Evolutionary conservation across 1,140 invertebrate genomes (phyloP).

Genomic region (Physella acuta): DNA sequence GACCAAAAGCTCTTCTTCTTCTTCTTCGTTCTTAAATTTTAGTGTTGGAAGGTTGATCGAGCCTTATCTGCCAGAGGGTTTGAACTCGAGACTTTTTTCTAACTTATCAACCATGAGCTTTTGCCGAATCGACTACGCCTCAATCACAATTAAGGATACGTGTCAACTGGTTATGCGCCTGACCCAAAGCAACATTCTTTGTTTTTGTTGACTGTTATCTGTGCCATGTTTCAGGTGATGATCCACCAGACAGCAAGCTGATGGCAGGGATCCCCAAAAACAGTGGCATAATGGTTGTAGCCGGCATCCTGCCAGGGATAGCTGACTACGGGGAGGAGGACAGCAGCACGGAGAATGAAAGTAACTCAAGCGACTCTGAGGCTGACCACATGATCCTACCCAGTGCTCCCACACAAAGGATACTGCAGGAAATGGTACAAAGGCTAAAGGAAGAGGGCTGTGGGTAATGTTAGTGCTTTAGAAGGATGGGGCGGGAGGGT

Average conservation of each 20-base stretch:
- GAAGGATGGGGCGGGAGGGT: too few species aligned
- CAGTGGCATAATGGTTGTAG: slow-evolving; percentile 6
- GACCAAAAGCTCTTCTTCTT: too few species aligned
- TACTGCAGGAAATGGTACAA: slow-evolving; percentile 20
- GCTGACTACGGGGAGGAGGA: slow-evolving; percentile 17
- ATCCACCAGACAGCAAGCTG: slow-evolving; percentile 17
- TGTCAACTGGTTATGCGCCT: too few species aligned
- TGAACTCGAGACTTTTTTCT: too few species aligned
- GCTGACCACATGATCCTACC: slow-evolving; percentile 22
- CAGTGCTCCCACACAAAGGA: slow-evolving; percentile 1
- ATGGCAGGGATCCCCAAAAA: slow-evolving; percentile 13
- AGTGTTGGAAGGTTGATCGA: too few species aligned
- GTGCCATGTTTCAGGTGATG: neutral
- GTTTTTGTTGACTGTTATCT: neutral
- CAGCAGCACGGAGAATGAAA: slow-evolving; percentile 27
- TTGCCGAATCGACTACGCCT: too few species aligned
- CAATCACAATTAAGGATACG: too few species aligned
- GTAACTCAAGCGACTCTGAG: slow-evolving; percentile 25
- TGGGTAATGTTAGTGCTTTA: too few species aligned
- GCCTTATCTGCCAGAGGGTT: too few species aligned
- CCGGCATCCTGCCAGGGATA: slow-evolving; percentile 22
- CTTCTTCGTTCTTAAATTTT: too few species aligned
- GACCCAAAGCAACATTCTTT: too few species aligned
- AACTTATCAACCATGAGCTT: too few species aligned
- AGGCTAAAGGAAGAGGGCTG: slow-evolving; percentile 17